These are phyloP conservation scores for Drosophila falleni DNA, from an alignment of 2,888 invertebrate species.

Conservation along the genomic window DNA sequence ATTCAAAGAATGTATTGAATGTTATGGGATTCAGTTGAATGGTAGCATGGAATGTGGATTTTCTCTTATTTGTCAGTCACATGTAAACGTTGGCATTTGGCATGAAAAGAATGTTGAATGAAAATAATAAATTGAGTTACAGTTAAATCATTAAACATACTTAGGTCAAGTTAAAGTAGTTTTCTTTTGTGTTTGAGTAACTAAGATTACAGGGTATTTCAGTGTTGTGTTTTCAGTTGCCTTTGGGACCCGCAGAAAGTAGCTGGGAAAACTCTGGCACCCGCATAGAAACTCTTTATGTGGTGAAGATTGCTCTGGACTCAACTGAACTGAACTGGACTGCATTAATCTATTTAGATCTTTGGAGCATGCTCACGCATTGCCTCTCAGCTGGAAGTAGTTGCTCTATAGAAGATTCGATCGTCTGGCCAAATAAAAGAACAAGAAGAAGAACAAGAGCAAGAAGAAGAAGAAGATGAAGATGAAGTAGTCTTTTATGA, in stretches of 20 bases:
- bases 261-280: slow-evolving; percentile 37
- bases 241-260: slow-evolving; percentile 42
- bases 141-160: background rate
- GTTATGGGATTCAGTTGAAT: slow-evolving; percentile 3
- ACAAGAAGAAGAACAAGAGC: background rate
- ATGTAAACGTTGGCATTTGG: slow-evolving; percentile 15
- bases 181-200: background rate
- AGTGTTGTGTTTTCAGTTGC: background rate
- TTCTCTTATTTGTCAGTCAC: slow-evolving; percentile 34
- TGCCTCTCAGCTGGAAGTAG: slow-evolving; percentile 21
- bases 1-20: slow-evolving; percentile 20
- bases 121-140: background rate
- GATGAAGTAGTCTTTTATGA: slow-evolving; percentile 12
- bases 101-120: background rate
- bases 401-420: slow-evolving; percentile 4
- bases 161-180: background rate
- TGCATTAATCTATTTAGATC: slow-evolving; percentile 31
- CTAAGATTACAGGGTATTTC: slow-evolving; percentile 29
- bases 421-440: background rate
- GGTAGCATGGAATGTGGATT: slow-evolving; percentile 1
- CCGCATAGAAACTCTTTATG: slow-evolving; percentile 36
- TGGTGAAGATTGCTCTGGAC: slow-evolving; percentile 11
- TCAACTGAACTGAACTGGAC: slow-evolving; percentile 15
- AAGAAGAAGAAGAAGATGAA: background rate
- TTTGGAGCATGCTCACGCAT: slow-evolving; percentile 21